Percentiles rank a stretch among this genome's conserved stretches.
Conservation (phyloP, 2,797 vertebrate species). For the Helicolenus hilgendorfi region DNA sequence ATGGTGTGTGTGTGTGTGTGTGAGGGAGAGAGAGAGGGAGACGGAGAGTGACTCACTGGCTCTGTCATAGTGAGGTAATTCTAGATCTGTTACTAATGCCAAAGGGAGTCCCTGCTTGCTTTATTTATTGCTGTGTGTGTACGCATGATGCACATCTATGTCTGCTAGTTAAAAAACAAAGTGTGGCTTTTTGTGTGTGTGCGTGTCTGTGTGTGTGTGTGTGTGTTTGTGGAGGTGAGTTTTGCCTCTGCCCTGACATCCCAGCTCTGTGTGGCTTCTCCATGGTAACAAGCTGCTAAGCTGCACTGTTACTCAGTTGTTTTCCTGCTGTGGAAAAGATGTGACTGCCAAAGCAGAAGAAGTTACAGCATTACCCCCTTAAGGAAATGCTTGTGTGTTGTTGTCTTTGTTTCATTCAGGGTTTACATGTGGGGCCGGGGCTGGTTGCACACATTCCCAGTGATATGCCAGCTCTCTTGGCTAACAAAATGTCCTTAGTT, state of each 20-base stretch:
- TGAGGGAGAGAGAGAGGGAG: background rate
- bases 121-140: slow-evolving; percentile 21
- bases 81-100: slow-evolving; percentile 71
- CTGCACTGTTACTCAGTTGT: slow-evolving; percentile 28
- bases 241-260: slow-evolving; percentile 39
- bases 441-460: background rate
- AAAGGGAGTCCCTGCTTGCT: slow-evolving; percentile 72
- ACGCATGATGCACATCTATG: background rate
- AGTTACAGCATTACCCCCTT: background rate
- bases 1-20: background rate
- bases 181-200: background rate
- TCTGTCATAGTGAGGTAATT: slow-evolving; percentile 72
- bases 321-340: slow-evolving; percentile 49
- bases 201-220: background rate
- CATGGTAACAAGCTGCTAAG: slow-evolving; percentile 65
- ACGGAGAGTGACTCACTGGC: slow-evolving; percentile 53
- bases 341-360: slow-evolving; percentile 12
- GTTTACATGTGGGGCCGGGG: background rate
- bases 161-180: slow-evolving; percentile 10
- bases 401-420: background rate
- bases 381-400: slow-evolving; percentile 5
- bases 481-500: background rate
- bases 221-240: slow-evolving; percentile 10
- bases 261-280: slow-evolving; percentile 50
- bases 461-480: background rate